These are phyloP conservation scores for Stomatorhinus walkeri DNA, from an alignment of 2,797 vertebrate species.

Conservation along the genomic window DNA sequence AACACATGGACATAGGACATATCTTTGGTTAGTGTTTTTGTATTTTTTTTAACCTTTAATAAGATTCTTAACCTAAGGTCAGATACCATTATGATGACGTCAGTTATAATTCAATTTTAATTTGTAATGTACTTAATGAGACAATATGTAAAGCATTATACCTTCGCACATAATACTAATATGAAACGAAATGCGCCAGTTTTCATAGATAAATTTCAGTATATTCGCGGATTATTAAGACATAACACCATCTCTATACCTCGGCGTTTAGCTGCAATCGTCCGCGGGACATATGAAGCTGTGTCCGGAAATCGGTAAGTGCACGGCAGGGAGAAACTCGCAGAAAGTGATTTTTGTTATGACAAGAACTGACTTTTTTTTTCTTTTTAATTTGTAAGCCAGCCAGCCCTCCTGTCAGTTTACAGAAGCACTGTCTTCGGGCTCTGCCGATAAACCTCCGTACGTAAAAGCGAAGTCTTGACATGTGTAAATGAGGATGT, in stretches of 20 bases:
- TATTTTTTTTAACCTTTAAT: not conserved
- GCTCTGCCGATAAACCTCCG: not conserved
- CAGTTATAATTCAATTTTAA: not conserved
- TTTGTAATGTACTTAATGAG: not conserved
- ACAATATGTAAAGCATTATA: not conserved
- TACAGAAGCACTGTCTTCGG: not conserved
- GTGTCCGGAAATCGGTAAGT: not conserved
- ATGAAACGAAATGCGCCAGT: not conserved
- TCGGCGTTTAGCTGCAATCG: not conserved
- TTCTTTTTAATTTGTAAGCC: not conserved
- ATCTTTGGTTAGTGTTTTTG: not conserved
- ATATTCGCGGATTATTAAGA: not conserved
- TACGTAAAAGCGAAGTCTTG: not conserved
- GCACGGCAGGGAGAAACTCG: not conserved
- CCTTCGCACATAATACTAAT: not conserved
- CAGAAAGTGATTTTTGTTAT: constrained; percentile 1
- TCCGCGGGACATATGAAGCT: not conserved
- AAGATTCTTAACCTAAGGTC: not conserved
- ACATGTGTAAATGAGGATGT: not conserved
- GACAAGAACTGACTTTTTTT: not conserved
- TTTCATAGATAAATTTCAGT: not conserved
- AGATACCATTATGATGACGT: not conserved
- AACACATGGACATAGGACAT: not conserved
- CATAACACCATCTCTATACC: not conserved
- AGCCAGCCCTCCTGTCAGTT: constrained; percentile 1